Conservation (phyloP, 2,113 vertebrate genomes). For the Sylvilagus bachmani region DNA sequence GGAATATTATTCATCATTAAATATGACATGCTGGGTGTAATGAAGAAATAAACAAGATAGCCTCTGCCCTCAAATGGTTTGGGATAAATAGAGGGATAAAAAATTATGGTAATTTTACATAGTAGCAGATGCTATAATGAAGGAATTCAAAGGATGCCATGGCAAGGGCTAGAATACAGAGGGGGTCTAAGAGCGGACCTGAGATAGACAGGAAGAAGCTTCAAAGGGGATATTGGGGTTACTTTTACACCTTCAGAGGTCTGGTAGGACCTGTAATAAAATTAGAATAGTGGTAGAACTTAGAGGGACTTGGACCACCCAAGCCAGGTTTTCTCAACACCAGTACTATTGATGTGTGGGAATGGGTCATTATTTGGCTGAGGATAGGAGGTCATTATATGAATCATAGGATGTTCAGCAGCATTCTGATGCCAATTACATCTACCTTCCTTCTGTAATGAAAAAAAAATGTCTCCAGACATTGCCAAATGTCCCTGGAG, state of each 20-base stretch:
- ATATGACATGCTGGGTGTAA: neutral
- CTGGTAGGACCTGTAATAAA: neutral
- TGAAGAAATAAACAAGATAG: neutral
- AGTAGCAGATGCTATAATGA: neutral
- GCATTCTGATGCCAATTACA: neutral
- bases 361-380: neutral
- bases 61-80: neutral
- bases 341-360: neutral
- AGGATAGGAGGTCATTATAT: neutral
- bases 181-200: neutral
- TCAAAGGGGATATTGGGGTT: neutral
- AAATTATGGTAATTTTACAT: neutral
- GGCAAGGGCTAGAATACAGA: neutral
- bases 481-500: neutral
- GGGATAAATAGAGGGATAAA: neutral
- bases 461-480: neutral
- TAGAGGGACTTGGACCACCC: neutral
- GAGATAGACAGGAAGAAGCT: neutral
- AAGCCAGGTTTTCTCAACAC: neutral
- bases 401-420: neutral
- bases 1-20: neutral
- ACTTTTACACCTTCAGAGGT: neutral
- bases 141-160: neutral
- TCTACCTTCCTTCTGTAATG: neutral
- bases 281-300: neutral